Evolutionary conservation across 2,797 vertebrate genomes (phyloP), one percentile per base, ranked within the genome.

Genomic region (Octomys mimax): DNA sequence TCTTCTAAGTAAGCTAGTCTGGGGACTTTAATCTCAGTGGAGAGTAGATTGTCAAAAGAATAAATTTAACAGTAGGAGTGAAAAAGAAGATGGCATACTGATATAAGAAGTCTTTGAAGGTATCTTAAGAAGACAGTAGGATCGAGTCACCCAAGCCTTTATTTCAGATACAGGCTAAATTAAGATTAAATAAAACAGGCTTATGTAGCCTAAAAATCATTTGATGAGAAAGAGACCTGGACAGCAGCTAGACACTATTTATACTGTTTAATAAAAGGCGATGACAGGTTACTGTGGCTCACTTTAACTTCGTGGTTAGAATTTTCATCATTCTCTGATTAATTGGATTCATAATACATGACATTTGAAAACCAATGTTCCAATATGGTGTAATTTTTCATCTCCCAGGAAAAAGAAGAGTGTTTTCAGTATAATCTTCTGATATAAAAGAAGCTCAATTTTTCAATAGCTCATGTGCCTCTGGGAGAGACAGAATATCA

Each of bases 41-140:
- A 97, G 22, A 82, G 78, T 57, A 97, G 57, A 88, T 71, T 93
- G 52, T 97, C 85, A 96, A 91, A 97, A 59, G 49, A 92, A 96
- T 91, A 62, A 36, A 75, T 83, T 97, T 94, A 97, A 93, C 87
- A 78, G 80, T 61, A 9, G 0, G 1, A 66, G 57, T 91, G 52
- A 86, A 83, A 39, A 21, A 75, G 42, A 68, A 81, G 84, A 82
- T 10, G 36, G 80, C 78, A 91, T 7, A 80, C 9, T 83, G 61
- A 31, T 87, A 21, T 68, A 39, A 81, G 89, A 92, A 46, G 3
- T 73, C 42, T 97, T 96, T 88, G 94, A 97, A 95, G 86, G 59
- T 79, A 4, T 82, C 92, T 96, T 89, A 97, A 21, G 13, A 71
- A 94, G 68, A 75, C 87, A 93, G 1, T 77, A 82, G 75, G 18